These are phyloP conservation scores for Mimas tiliae DNA, from an alignment of 2,888 invertebrate genomes.

Conservation along the genomic window DNA sequence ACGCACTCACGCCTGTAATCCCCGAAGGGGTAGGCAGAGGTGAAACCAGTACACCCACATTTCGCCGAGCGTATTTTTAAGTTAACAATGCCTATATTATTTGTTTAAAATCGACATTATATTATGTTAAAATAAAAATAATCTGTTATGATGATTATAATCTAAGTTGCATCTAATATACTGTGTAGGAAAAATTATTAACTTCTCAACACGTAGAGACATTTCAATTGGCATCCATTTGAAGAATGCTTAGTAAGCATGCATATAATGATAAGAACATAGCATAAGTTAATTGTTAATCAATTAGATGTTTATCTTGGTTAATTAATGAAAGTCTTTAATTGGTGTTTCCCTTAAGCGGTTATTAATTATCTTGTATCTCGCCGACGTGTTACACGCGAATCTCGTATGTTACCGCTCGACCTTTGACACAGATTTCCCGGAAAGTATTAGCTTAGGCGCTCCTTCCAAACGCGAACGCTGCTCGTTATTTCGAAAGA, in stretches of 20 bases:
- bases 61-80: too few relatives aligned
- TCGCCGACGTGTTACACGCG: constrained; percentile 56
- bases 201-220: constrained; percentile 1
- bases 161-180: too few relatives aligned
- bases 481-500: constrained; percentile 71
- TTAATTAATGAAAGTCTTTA: constrained; percentile 66
- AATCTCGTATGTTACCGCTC: constrained; percentile 58
- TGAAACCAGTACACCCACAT: too few relatives aligned
- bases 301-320: constrained; percentile 57
- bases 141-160: too few relatives aligned
- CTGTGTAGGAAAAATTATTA: neutral
- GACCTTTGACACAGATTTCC: constrained; percentile 71
- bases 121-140: too few relatives aligned
- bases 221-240: constrained; percentile 1
- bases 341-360: constrained; percentile 62
- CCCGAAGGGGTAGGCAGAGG: too few relatives aligned
- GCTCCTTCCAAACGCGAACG: constrained; percentile 56
- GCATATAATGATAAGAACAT: constrained; percentile 14
- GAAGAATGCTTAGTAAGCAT: constrained; percentile 2
- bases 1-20: too few relatives aligned
- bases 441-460: constrained; percentile 65
- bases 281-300: constrained; percentile 50
- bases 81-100: neutral
- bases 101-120: constrained; percentile 2
- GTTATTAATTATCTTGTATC: constrained; percentile 69